Base-by-base conservation (phyloP, 2,888 invertebrate species). In the Mimumesa dahlbomi region DNA sequence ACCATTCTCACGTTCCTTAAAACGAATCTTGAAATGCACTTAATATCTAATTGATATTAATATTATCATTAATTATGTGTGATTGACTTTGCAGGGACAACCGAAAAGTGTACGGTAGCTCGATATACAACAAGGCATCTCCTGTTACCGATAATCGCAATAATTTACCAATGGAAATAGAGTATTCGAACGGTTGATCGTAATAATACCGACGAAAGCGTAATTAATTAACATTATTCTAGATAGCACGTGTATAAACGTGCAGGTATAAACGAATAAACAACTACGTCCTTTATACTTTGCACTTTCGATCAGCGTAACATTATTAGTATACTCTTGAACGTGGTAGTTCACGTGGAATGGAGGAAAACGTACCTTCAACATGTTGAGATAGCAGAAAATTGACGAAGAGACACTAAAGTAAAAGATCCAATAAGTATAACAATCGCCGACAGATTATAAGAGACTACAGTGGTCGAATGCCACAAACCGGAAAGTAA, bases 291-390 rank as follows among this genome's bases (percentile, higher is more conserved):
- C 29, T 9, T 1, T 29, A 9, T 0, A 9, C 2, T 29, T 19
- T 13, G 21, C 13, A 2, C 7, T 31, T 48, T 14, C 0, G 9
- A 22, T 14, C 31, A 9, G 18, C 38, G 29, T 22, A 49, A 50
- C 7, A 18, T 11, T n/a, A 5, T 0, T n/a, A n/a, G 1, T 4
- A 31, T 11, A 31, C 9, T 52, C n/a, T 38, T 13, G 16, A 11
- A 31, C 1, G 11, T n/a, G 0, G 6, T 2, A 1, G n/a, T 7
- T 29, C 31, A 21, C 21, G 1, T n/a, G 14, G 48, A 16, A 7
- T 6, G 16, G 18, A 6, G 6, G 5, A 3, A 29, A 4, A 59
- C 68, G 52, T 45, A 69, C 68, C 38, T 53, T 58, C 52, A 69
- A 22, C 48, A 21, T 69, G 50, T 16, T 34, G 18, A 40, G 31